phyloP scores from a whole-genome alignment of 2,113 vertebrate genomes.

The Picathartes gymnocephalus region DNA sequence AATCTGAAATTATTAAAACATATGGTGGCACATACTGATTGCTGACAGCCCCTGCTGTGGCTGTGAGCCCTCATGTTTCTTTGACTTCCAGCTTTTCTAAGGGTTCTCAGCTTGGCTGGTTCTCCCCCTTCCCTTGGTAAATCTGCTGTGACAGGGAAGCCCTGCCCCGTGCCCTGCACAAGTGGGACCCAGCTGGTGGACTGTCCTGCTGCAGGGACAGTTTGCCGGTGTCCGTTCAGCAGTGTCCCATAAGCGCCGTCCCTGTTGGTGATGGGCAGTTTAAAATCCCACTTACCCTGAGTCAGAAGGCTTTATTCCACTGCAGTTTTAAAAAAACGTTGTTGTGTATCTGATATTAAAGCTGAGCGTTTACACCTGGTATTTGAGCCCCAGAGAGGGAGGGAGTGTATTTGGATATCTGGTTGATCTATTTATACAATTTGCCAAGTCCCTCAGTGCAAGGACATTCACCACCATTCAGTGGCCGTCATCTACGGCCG shows the following conservation, averaged over 20 bases:
- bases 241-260: neutral
- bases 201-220: neutral
- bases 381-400: neutral
- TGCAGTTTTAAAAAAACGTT: neutral
- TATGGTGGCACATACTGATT: slow-evolving; percentile 44
- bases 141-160: neutral
- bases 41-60: neutral
- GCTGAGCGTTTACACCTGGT: neutral
- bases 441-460: neutral
- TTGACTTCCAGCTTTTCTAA: neutral
- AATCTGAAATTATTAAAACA: slow-evolving; percentile 60
- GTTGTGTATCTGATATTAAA: neutral
- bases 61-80: neutral
- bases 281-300: neutral
- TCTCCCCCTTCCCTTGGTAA: neutral
- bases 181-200: fast-evolving
- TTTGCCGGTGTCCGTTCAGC: neutral
- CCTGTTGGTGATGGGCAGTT: neutral
- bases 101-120: neutral
- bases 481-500: neutral
- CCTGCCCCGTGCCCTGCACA: fast-evolving
- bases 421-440: neutral
- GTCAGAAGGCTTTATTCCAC: neutral
- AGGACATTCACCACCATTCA: neutral
- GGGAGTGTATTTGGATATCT: neutral